These are phyloP conservation scores for Synergus laeviventris DNA, from an alignment of 2,888 invertebrate genomes.

Conservation along the genomic window DNA sequence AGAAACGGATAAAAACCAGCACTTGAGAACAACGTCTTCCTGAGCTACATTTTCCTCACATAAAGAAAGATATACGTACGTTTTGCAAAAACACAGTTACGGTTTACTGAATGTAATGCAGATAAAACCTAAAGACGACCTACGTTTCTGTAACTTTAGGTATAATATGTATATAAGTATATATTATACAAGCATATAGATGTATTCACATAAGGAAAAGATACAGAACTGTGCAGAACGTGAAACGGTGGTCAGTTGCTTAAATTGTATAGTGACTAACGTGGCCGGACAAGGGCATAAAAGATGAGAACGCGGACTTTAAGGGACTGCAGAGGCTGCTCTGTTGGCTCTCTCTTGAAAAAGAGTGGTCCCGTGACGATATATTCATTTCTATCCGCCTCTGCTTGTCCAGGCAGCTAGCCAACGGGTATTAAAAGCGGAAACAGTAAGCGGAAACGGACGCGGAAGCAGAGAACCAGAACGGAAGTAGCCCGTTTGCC, in stretches of 20 bases:
- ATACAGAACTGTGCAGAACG: background rate
- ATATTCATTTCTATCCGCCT: slow-evolving; percentile 6
- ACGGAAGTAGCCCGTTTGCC: slow-evolving; percentile 70
- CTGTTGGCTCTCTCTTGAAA: slow-evolving; percentile 21
- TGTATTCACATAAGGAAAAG: background rate
- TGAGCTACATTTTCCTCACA: background rate
- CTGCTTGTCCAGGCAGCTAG: slow-evolving; percentile 51
- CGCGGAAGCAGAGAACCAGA: slow-evolving; percentile 68
- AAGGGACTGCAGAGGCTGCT: background rate
- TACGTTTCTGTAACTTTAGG: background rate
- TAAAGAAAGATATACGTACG: background rate
- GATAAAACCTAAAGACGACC: background rate
- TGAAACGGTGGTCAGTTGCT: background rate
- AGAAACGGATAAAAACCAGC: background rate
- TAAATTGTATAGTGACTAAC: slow-evolving; percentile 32
- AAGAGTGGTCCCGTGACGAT: background rate
- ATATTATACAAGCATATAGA: background rate
- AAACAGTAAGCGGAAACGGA: slow-evolving; percentile 69
- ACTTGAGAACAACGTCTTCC: background rate
- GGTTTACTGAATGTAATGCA: background rate
- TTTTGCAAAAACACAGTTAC: background rate
- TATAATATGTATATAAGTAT: background rate
- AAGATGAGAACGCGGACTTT: background rate
- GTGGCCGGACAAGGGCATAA: background rate
- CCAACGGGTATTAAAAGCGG: slow-evolving; percentile 69